phyloP scores from a whole-genome alignment of 2,113 vertebrate genomes.

The Heliornis fulica region DNA sequence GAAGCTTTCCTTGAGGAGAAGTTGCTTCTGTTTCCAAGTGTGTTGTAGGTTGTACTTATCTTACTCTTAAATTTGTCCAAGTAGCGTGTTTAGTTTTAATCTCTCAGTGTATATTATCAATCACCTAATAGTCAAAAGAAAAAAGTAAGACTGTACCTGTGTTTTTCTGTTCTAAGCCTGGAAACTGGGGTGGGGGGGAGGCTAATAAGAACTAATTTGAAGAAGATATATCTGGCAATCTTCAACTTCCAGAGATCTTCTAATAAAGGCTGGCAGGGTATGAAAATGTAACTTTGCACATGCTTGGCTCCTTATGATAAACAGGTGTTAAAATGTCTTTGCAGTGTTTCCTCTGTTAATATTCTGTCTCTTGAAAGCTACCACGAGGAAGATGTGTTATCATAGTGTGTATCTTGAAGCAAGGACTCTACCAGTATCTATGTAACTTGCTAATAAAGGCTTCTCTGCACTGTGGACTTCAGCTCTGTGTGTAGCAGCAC shows the following conservation, averaged over 20 bases:
- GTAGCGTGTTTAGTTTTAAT: background rate
- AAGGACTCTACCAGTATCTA: background rate
- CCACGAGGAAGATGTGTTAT: background rate
- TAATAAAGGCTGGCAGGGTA: background rate
- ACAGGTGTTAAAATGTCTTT: constrained; percentile 31
- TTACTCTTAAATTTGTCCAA: background rate
- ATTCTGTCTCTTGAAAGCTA: constrained; percentile 15
- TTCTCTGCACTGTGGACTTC: background rate
- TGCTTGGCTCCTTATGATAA: background rate
- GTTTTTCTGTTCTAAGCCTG: background rate
- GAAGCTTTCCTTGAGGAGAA: background rate
- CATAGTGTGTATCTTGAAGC: constrained; percentile 8
- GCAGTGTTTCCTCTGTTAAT: background rate
- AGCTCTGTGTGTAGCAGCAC: background rate
- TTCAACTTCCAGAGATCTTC: background rate
- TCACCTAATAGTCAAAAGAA: background rate
- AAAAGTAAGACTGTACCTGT: background rate
- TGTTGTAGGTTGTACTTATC: background rate
- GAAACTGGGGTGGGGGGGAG: background rate
- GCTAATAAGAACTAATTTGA: background rate
- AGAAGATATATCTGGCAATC: background rate
- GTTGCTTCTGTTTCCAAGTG: background rate
- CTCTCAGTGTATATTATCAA: background rate
- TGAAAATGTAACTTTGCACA: background rate
- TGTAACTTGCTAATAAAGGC: background rate